Conservation (phyloP, 2,888 invertebrate genomes). For the Macaria liturata region DNA sequence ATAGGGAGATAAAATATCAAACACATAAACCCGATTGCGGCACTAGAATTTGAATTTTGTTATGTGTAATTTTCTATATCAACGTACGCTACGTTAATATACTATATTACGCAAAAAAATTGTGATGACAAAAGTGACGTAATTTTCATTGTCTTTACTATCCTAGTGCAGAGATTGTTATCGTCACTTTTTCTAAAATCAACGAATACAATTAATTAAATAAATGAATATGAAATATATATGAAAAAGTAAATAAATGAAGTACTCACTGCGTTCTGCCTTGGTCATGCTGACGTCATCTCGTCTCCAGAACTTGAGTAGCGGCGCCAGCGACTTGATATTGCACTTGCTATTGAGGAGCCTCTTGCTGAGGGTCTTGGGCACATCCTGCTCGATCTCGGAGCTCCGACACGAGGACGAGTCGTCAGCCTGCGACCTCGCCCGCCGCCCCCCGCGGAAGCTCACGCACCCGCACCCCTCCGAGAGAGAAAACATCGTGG, state of each 20-base stretch:
- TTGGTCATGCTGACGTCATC: slow-evolving; percentile 90
- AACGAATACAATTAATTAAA: no score
- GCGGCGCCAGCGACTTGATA: slow-evolving; percentile 83
- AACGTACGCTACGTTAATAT: no score
- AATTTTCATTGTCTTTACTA: no score
- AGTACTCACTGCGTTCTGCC: slow-evolving; percentile 88
- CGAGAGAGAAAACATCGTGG: slow-evolving; percentile 76
- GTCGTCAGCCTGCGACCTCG: slow-evolving; percentile 70
- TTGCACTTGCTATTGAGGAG: slow-evolving; percentile 73
- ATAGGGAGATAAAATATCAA: slow-evolving; percentile 7
- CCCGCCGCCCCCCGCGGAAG: slow-evolving; percentile 65
- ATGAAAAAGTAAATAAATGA: no score
- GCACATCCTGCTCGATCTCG: slow-evolving; percentile 77
- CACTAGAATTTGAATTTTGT: no score
- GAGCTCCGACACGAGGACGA: slow-evolving; percentile 78
- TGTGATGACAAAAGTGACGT: no score
- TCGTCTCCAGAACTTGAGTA: slow-evolving; percentile 87
- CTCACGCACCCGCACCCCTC: slow-evolving; percentile 79
- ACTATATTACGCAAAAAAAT: no score
- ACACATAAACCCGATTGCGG: not conserved
- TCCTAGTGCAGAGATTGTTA: no score
- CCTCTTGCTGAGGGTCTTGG: slow-evolving; percentile 64
- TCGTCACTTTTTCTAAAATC: no score
- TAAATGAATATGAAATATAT: no score
- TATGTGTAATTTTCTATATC: no score